These are phyloP conservation scores for Syngnathus rostellatus DNA, from an alignment of 2,797 vertebrate species.

Conservation along the genomic window DNA sequence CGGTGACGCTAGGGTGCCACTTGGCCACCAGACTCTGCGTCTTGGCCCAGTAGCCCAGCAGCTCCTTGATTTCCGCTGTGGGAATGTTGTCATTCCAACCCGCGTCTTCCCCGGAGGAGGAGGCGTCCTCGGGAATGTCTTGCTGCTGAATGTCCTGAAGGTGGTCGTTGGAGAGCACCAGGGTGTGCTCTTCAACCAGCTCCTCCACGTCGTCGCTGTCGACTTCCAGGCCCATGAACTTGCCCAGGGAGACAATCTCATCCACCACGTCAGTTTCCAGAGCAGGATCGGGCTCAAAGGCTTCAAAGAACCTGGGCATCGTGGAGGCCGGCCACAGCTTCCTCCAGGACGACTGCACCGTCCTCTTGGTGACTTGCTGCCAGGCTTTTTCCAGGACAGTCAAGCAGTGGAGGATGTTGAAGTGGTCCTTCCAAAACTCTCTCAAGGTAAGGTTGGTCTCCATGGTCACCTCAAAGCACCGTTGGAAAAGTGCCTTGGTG, in stretches of 20 bases:
- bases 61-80: constrained; percentile 2
- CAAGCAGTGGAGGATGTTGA: constrained; percentile 15
- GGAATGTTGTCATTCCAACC: constrained; percentile 4
- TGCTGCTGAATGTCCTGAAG: not conserved
- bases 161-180: constrained; percentile 19
- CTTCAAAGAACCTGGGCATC: not conserved
- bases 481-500: constrained; percentile 6
- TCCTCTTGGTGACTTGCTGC: constrained; percentile 3
- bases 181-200: constrained; percentile 15
- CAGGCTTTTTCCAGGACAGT: constrained; percentile 7
- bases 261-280: not conserved
- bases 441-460: constrained; percentile 1
- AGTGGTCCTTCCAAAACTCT: constrained; percentile 21
- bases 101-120: not conserved
- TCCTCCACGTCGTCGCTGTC: constrained; percentile 11
- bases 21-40: constrained; percentile 6
- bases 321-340: constrained; percentile 3
- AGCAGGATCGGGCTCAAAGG: not conserved
- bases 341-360: constrained; percentile 2
- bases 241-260: constrained; percentile 8
- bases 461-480: constrained; percentile 13
- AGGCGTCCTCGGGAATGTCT: not conserved
- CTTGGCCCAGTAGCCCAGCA: constrained; percentile 9
- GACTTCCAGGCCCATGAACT: constrained; percentile 13
- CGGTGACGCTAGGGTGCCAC: constrained; percentile 3